phyloP scores from a whole-genome alignment of 2,113 vertebrate genomes.

The Morone chrysops region DNA sequence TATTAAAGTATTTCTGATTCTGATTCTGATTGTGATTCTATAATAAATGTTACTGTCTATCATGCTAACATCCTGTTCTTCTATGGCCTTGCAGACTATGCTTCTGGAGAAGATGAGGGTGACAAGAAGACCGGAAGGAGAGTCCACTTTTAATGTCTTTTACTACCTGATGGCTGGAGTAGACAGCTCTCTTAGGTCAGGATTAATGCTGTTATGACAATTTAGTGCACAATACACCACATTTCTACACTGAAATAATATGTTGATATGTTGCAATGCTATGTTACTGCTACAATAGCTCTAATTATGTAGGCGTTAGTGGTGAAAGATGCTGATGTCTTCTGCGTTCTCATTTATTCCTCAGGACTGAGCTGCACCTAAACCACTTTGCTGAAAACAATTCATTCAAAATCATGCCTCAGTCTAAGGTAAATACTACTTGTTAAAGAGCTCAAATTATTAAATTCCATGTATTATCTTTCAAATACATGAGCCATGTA shows the following conservation, averaged over 20 bases:
- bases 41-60: not conserved
- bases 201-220: constrained; percentile 18
- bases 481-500: not conserved
- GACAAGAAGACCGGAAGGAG: constrained; percentile 86
- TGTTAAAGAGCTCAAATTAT: not conserved
- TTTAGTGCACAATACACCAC: constrained; percentile 22
- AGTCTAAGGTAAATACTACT: constrained; percentile 86
- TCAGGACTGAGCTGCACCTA: constrained; percentile 96
- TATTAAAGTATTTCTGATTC: too few relatives aligned
- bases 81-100: constrained; percentile 87
- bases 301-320: not conserved
- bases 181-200: constrained; percentile 90
- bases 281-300: not conserved
- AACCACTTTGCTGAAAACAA: constrained; percentile 95
- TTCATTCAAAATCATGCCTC: constrained; percentile 89
- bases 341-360: constrained; percentile 26
- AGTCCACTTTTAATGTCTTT: constrained; percentile 95
- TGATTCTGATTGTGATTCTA: too few relatives aligned
- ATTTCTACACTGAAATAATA: constrained; percentile 19
- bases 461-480: not conserved
- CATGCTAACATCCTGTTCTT: constrained; percentile 13
- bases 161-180: constrained; percentile 95
- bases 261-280: constrained; percentile 4
- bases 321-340: constrained; percentile 5
- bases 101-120: constrained; percentile 95